Evolutionary conservation across 2,797 vertebrate species (phyloP).

Genomic region (Sebastes reedi): DNA sequence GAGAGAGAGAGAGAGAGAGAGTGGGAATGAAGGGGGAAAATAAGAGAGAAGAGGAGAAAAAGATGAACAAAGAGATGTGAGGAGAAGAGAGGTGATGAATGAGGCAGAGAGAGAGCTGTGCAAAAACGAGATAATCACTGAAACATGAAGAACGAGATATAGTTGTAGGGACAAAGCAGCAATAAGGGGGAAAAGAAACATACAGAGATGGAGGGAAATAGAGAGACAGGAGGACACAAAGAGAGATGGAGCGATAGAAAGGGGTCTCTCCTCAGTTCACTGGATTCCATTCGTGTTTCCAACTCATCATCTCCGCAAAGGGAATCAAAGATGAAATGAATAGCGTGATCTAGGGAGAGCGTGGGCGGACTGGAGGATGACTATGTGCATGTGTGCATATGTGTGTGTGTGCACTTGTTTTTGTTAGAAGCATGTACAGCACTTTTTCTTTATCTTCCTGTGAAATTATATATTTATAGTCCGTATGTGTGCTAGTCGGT

Average conservation of each 20-base stretch:
- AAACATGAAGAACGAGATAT: constrained; percentile 29
- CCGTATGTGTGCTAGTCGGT: background rate
- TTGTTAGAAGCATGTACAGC: background rate
- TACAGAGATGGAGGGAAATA: constrained; percentile 5
- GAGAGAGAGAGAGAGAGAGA: background rate
- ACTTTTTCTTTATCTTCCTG: background rate
- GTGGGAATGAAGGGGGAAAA: background rate
- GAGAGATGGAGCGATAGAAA: constrained; percentile 52
- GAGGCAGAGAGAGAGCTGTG: constrained; percentile 8
- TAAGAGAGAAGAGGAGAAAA: background rate
- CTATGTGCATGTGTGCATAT: constrained; percentile 8
- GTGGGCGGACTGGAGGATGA: constrained; percentile 51
- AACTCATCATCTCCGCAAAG: constrained; percentile 71
- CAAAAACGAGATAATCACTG: constrained; percentile 38
- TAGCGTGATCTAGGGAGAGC: constrained; percentile 51
- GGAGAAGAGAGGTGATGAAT: constrained; percentile 1
- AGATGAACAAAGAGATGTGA: background rate
- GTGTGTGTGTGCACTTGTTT: background rate
- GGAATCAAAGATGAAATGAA: constrained; percentile 78
- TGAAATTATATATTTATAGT: background rate
- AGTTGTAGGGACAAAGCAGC: background rate
- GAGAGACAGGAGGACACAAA: constrained; percentile 26
- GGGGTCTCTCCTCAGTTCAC: constrained; percentile 55
- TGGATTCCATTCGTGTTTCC: constrained; percentile 70
- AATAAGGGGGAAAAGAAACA: background rate